Conservation (phyloP, 2,888 invertebrate genomes). For the Synanthedon myopaeformis region DNA sequence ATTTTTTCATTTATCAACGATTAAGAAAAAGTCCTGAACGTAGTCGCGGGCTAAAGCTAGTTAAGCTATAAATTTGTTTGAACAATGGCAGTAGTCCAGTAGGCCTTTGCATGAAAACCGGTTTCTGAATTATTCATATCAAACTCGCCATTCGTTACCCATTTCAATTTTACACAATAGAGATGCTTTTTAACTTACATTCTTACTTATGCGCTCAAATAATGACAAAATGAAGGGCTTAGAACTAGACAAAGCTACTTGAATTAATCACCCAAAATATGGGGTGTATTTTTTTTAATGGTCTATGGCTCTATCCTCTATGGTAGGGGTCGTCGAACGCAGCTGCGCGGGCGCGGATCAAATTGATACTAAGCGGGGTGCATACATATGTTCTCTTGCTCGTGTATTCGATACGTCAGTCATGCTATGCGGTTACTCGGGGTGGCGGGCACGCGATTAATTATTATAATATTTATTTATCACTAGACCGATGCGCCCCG, state of each 20-base stretch:
- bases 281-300: slow-evolving; percentile 44
- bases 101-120: slow-evolving; percentile 13
- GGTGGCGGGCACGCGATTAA: too few relatives aligned
- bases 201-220: slow-evolving; percentile 46
- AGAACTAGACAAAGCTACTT: slow-evolving; percentile 50
- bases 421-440: background rate
- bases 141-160: slow-evolving; percentile 8
- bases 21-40: too few relatives aligned
- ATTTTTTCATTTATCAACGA: too few relatives aligned
- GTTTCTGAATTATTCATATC: slow-evolving; percentile 23
- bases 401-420: slow-evolving; percentile 17
- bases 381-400: slow-evolving; percentile 31
- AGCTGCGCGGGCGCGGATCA: slow-evolving; percentile 59
- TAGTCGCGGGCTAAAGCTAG: too few relatives aligned
- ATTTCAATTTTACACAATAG: slow-evolving; percentile 26
- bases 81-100: too few relatives aligned
- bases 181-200: slow-evolving; percentile 36
- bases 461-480: too few relatives aligned
- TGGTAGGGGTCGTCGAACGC: slow-evolving; percentile 48
- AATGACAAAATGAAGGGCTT: slow-evolving; percentile 27
- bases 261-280: slow-evolving; percentile 57
- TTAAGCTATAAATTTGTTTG: too few relatives aligned
- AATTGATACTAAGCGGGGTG: slow-evolving; percentile 52
- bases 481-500: too few relatives aligned
- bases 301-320: slow-evolving; percentile 10